Evolutionary conservation across 2,797 vertebrate genomes (phyloP).

Genomic region (Acanthurus tractus): DNA sequence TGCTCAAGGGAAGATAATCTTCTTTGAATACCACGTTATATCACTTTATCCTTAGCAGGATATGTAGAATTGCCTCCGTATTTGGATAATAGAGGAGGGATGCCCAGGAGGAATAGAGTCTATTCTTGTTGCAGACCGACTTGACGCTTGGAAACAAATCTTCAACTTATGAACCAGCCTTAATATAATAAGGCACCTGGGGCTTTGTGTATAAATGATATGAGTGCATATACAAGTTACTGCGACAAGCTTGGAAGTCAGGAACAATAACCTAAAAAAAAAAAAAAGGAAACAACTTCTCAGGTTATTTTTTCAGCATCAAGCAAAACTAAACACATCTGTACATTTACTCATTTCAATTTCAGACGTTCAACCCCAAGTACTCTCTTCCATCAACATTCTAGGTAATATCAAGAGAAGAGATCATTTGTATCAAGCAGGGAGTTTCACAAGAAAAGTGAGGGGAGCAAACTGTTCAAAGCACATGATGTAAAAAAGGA

Average conservation of each 20-base stretch:
- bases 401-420: background rate
- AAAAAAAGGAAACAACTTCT: background rate
- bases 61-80: constrained; percentile 42
- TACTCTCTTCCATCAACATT: background rate
- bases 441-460: background rate
- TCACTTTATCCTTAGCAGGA: constrained; percentile 61
- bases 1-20: constrained; percentile 73
- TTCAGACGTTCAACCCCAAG: background rate
- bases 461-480: background rate
- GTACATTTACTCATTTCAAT: background rate
- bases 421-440: background rate
- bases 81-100: constrained; percentile 67
- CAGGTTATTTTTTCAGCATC: background rate
- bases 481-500: background rate
- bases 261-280: constrained; percentile 19
- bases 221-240: background rate
- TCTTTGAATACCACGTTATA: constrained; percentile 74
- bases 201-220: constrained; percentile 10
- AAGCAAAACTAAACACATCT: background rate
- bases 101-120: constrained; percentile 34
- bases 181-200: constrained; percentile 37
- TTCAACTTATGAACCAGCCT: constrained; percentile 44
- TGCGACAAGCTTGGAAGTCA: constrained; percentile 15
- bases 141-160: constrained; percentile 53
- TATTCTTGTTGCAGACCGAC: constrained; percentile 49